phyloP scores from a whole-genome alignment of 2,797 vertebrate genomes.

The Muscicapa comitata region DNA sequence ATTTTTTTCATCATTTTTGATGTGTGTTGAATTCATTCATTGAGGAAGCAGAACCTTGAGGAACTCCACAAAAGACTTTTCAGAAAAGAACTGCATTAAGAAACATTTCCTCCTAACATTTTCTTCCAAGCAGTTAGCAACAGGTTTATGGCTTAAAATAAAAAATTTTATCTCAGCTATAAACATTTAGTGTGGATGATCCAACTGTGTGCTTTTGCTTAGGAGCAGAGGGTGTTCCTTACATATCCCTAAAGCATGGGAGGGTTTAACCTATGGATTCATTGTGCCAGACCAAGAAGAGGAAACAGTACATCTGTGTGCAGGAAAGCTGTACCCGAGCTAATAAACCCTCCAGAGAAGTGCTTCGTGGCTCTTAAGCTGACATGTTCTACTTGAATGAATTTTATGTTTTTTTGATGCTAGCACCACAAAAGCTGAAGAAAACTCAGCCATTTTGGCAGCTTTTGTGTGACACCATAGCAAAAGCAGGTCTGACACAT shows the following conservation, averaged over 20 bases:
- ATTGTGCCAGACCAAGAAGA: neutral
- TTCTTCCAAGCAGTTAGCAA: neutral
- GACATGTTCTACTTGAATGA: neutral
- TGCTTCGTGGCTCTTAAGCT: neutral
- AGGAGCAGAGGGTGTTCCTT: neutral
- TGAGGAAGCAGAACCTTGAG: neutral
- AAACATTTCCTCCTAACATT: neutral
- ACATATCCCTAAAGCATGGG: neutral
- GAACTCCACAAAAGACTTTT: neutral
- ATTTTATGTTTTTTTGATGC: neutral
- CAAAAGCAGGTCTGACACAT: neutral
- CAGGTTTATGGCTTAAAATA: constrained; percentile 1
- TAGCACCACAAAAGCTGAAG: neutral
- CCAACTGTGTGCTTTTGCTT: neutral
- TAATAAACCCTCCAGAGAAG: neutral
- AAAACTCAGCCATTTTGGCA: neutral
- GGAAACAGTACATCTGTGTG: neutral
- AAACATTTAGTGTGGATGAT: constrained; percentile 15
- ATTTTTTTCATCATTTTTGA: neutral
- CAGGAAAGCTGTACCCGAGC: neutral
- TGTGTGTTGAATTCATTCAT: neutral
- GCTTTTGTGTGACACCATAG: neutral
- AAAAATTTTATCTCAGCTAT: neutral
- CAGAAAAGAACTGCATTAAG: neutral
- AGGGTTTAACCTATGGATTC: constrained; percentile 18